phyloP scores from a whole-genome alignment of 1,140 invertebrate genomes.

The Drosophila murphyi region DNA sequence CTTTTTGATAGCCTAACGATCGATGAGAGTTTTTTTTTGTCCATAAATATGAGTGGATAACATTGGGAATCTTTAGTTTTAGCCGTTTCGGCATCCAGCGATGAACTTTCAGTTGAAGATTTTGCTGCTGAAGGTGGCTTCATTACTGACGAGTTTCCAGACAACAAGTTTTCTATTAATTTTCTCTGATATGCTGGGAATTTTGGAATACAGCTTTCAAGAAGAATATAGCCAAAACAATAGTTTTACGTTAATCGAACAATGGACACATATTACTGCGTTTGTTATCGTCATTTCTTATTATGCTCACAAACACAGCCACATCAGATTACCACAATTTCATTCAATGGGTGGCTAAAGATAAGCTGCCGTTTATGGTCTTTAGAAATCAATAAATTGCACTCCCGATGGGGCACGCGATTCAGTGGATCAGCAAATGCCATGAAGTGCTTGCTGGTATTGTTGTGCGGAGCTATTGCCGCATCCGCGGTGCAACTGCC shows the following conservation, averaged over 20 bases:
- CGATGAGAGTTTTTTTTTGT: constrained; percentile 19
- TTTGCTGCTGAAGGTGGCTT: constrained; percentile 29
- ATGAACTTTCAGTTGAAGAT: constrained; percentile 55
- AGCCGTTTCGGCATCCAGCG: constrained; percentile 5
- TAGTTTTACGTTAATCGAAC: too few species aligned
- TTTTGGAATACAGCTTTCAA: too few species aligned
- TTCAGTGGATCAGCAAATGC: constrained; percentile 45
- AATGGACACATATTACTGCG: too few species aligned
- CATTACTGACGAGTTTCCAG: constrained; percentile 17
- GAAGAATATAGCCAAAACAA: too few species aligned
- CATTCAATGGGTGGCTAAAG: constrained; percentile 27
- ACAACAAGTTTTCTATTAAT: constrained; percentile 25
- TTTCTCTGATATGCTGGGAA: too few species aligned
- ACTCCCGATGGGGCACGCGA: not conserved
- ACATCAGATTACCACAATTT: constrained; percentile 18
- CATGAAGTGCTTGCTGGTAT: constrained; percentile 59
- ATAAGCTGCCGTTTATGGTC: constrained; percentile 25
- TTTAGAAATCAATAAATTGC: constrained; percentile 60
- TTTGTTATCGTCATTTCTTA: too few species aligned
- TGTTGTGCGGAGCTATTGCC: constrained; percentile 31
- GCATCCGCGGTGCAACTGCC: constrained; percentile 58
- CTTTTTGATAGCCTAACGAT: constrained; percentile 7
- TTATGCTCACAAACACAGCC: not conserved
- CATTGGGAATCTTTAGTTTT: constrained; percentile 33
- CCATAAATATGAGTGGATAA: constrained; percentile 48